phyloP scores from a whole-genome alignment of 2,113 vertebrate species.

The Periophthalmodon schlosseri region DNA sequence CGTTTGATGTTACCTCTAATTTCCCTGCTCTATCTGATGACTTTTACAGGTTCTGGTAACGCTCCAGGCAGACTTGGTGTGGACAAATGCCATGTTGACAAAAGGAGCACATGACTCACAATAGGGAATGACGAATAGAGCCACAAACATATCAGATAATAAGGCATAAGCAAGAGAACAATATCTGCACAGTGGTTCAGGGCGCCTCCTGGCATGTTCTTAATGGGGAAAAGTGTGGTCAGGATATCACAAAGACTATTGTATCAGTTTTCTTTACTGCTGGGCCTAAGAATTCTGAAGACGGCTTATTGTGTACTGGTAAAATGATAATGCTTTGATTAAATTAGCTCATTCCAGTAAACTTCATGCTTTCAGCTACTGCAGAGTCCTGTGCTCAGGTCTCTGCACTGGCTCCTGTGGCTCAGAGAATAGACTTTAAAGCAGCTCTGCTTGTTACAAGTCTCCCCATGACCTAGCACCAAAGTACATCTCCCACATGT shows the following conservation, averaged over 20 bases:
- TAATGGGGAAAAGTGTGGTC: background rate
- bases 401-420: too few species aligned
- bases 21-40: conserved; percentile 31
- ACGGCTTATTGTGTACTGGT: background rate
- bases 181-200: background rate
- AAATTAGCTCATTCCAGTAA: background rate
- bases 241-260: background rate
- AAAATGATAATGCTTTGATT: background rate
- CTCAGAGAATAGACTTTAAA: too few species aligned
- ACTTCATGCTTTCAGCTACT: too few species aligned
- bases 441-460: too few species aligned
- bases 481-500: too few species aligned
- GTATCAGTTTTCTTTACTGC: background rate
- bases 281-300: background rate
- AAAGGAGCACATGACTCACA: conserved; percentile 40
- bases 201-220: background rate
- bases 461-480: too few species aligned
- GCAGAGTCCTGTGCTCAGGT: too few species aligned
- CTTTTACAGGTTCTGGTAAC: conserved; percentile 11
- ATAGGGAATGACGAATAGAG: conserved; percentile 1
- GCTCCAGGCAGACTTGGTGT: conserved; percentile 32
- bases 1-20: conserved; percentile 26
- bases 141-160: conserved; percentile 30
- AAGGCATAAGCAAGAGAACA: conserved; percentile 11
- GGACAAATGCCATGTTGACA: conserved; percentile 44